phyloP scores from a whole-genome alignment of 2,797 vertebrate genomes.

The Gymnodraco acuticeps region DNA sequence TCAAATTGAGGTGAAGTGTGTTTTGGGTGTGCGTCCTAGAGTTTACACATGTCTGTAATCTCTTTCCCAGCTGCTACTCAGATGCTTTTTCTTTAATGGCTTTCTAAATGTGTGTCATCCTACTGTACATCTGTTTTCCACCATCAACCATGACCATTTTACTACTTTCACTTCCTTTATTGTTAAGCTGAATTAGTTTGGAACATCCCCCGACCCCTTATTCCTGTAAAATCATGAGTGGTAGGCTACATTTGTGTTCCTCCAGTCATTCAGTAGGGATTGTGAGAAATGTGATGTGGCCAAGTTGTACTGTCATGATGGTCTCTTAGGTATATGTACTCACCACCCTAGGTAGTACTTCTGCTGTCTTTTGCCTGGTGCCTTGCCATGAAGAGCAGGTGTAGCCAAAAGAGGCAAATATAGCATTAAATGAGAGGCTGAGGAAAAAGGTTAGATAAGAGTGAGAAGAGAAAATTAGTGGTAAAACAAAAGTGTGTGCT shows the following conservation, averaged over 20 bases:
- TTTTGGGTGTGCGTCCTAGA: conserved; percentile 22
- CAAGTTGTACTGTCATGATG: not conserved
- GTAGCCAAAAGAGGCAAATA: conserved; percentile 41
- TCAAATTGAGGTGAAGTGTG: conserved; percentile 12
- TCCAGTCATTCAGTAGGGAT: not conserved
- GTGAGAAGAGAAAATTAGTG: conserved; percentile 11
- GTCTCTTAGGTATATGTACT: conserved; percentile 11
- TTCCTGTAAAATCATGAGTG: not conserved
- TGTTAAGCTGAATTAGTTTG: conserved; percentile 38
- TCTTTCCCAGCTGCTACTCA: conserved; percentile 6
- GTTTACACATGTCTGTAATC: conserved; percentile 7
- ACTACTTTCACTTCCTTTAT: conserved; percentile 64
- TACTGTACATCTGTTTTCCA: conserved; percentile 39
- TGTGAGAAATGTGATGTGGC: conserved; percentile 3
- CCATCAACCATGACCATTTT: conserved; percentile 27
- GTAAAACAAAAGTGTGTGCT: not conserved
- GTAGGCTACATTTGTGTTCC: not conserved
- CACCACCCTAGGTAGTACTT: conserved; percentile 5
- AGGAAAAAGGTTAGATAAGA: conserved; percentile 14
- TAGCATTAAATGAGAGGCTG: conserved; percentile 25
- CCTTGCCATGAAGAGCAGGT: conserved; percentile 51
- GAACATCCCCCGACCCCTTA: not conserved
- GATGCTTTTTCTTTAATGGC: conserved; percentile 20
- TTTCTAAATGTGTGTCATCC: conserved; percentile 38
- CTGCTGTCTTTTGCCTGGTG: conserved; percentile 36